phyloP scores from a whole-genome alignment of 2,797 vertebrate species.

The Poeciliopsis turneri region DNA sequence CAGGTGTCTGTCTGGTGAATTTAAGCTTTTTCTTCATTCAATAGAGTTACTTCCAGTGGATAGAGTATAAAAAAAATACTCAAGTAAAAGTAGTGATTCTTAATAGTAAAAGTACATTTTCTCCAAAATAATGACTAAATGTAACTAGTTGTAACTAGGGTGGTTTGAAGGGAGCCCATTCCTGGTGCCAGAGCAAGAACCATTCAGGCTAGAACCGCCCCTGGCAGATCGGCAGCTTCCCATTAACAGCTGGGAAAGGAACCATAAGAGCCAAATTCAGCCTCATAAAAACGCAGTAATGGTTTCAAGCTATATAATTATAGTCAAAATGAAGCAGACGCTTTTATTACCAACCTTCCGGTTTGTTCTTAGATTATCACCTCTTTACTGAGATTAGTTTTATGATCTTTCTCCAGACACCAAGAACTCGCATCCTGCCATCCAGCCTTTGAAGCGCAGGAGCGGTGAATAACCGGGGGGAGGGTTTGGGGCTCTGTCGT shows the following conservation, averaged over 20 bases:
- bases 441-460: conserved; percentile 2
- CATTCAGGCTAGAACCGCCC: background rate
- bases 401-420: background rate
- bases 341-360: background rate
- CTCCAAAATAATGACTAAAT: no score
- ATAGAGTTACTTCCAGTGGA: no score
- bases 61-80: no score
- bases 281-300: background rate
- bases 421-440: conserved; percentile 2
- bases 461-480: conserved; percentile 19
- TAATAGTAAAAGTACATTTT: no score
- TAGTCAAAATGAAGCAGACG: background rate
- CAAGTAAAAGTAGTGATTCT: no score
- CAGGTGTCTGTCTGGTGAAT: no score
- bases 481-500: conserved; percentile 46
- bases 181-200: no score
- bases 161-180: no score
- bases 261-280: background rate
- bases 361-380: background rate
- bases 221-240: background rate
- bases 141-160: no score
- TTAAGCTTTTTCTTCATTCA: no score
- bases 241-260: background rate
- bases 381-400: background rate
- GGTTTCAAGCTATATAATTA: background rate